Conservation (phyloP, 1,140 invertebrate species). For the Aphis craccivora region DNA sequence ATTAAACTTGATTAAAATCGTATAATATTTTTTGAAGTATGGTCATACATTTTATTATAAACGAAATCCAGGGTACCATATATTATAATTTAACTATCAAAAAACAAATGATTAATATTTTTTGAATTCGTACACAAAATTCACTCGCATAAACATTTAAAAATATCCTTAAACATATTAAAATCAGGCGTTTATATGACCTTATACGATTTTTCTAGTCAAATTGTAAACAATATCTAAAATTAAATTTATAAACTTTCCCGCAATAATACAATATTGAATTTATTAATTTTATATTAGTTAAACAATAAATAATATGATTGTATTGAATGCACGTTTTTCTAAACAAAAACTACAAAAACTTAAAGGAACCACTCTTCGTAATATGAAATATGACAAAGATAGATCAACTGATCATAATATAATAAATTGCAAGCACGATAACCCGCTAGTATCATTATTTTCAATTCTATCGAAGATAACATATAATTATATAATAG, state of each 20-base stretch:
- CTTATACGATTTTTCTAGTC: background rate
- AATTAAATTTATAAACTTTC: background rate
- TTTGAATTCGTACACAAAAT: too few species aligned
- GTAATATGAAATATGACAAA: constrained; percentile 3
- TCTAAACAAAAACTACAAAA: background rate
- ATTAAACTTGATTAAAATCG: background rate
- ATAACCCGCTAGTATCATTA: background rate
- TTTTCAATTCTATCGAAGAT: background rate
- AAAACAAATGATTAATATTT: too few species aligned
- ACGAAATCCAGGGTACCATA: too few species aligned
- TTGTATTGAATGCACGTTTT: background rate
- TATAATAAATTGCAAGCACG: background rate
- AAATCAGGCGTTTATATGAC: background rate
- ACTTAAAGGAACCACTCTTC: background rate
- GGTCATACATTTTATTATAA: too few species aligned
- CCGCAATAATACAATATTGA: background rate
- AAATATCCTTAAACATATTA: background rate
- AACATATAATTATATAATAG: background rate
- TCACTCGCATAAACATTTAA: background rate
- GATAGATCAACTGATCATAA: background rate
- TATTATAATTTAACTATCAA: too few species aligned
- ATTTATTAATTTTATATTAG: background rate
- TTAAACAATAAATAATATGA: background rate
- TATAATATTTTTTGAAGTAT: background rate
- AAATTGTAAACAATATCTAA: background rate